Evolutionary conservation across 2,113 vertebrate genomes (phyloP), one percentile per base, ranked within the genome.

Genomic region (Hiodon alosoides): DNA sequence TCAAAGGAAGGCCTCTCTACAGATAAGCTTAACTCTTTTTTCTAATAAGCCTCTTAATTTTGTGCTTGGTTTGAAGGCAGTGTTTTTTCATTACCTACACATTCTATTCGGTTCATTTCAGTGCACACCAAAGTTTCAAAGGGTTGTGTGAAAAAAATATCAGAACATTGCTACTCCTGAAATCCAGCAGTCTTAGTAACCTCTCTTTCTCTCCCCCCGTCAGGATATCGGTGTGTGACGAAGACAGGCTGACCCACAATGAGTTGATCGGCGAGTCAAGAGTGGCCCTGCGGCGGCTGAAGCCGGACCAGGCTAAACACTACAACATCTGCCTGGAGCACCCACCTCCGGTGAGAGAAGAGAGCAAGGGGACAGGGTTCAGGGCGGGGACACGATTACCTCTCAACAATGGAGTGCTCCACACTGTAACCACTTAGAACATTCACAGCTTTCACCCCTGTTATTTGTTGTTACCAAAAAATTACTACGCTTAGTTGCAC

Each of bases 191-290:
- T 47, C 67, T 60, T 55, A 17, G 69, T 51, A 53, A 54, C 61
- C 46, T 69, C 47, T 59, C n/a, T 73, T 74, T 78, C 70, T 58
- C 14, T 71, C 47, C 13, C 61, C 48, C 50, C 17, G n/a, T 76
- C 83, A 95, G 94, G 90, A 91, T 95, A 83, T 89, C 93, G 0
- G 94, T 95, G 73, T 95, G 94, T 59, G 94, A 96, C 3, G 94
- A 96, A 79, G 94, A 96, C 80, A 94, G 94, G 79, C 78, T 95
- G 86, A 94, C 93, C 83, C 94, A 95, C 82, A 96, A 95, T 8
- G 94, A 95, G 84, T 90, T 95, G 73, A 96, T 96, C 0, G 94
- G 94, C 9, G 94, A 95, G 80, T 94, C 91, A 0, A 83, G 93
- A 0, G 91, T 96, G 5, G 88, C 94, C 3, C 87, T 96, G 65